A percentile compares a stretch with the other conserved stretches of the same genome.
These are phyloP conservation scores for Euwallacea similis DNA, from an alignment of 1,140 invertebrate species.

Conservation along the genomic window DNA sequence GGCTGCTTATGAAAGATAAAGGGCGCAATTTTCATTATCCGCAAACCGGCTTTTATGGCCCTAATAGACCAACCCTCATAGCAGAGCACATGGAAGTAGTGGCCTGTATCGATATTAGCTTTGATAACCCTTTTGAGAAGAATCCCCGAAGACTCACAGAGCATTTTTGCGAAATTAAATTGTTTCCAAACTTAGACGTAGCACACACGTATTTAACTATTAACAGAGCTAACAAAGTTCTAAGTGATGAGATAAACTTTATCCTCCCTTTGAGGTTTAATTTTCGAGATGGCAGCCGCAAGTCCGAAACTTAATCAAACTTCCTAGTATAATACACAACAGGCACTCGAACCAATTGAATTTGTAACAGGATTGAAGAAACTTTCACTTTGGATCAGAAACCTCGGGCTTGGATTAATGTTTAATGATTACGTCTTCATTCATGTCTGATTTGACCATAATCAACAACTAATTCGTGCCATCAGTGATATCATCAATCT, in stretches of 20 bases:
- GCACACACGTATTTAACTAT: constrained; percentile 17
- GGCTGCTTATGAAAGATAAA: constrained; percentile 44
- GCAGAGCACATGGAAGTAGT: no score
- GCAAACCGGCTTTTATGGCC: constrained; percentile 37
- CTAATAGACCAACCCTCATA: constrained; percentile 38
- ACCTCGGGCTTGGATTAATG: no score
- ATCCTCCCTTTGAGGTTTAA: constrained; percentile 15
- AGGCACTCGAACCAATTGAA: constrained; percentile 18
- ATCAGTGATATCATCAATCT: no score
- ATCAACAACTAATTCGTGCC: no score
- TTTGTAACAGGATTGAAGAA: constrained; percentile 14
- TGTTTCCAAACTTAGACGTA: not conserved
- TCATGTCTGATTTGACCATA: no score
- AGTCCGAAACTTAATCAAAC: constrained; percentile 29
- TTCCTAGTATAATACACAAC: constrained; percentile 19
- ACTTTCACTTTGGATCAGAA: not conserved
- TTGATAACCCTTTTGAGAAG: no score
- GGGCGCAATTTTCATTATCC: constrained; percentile 42
- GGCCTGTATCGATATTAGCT: no score
- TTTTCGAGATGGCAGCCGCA: constrained; percentile 8
- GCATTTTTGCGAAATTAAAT: no score
- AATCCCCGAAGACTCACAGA: no score
- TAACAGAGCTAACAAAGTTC: constrained; percentile 6
- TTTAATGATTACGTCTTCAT: no score
- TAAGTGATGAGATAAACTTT: constrained; percentile 25